Evolutionary conservation across 2,797 vertebrate species (phyloP).

Genomic region (Protonibea diacanthus): DNA sequence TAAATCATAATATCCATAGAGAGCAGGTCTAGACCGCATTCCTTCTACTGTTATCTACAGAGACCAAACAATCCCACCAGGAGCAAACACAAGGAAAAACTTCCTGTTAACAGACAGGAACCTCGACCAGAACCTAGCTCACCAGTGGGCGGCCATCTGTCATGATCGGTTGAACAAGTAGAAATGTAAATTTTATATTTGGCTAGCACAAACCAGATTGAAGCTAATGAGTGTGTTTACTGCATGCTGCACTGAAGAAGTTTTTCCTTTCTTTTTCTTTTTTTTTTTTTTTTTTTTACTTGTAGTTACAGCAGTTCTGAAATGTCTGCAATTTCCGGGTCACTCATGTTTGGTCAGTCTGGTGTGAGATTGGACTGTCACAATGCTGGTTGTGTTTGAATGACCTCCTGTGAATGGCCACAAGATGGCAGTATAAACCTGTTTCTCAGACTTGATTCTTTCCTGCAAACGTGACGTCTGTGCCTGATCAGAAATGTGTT

Average conservation of each 20-base stretch:
- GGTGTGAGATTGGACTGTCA: neutral
- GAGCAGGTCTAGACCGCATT: no score
- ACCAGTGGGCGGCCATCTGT: no score
- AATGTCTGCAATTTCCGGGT: neutral
- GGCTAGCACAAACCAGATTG: neutral
- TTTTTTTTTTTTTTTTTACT: no score
- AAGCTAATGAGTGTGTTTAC: neutral
- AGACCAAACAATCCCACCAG: no score
- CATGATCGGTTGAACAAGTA: neutral
- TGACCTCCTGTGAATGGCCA: conserved; percentile 47
- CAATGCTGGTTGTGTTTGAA: neutral
- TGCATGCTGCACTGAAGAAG: neutral
- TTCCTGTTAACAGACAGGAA: no score
- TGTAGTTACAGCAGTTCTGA: neutral
- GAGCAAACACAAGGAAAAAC: no score
- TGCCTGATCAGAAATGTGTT: neutral
- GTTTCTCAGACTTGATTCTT: neutral
- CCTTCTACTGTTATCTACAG: no score
- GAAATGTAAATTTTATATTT: neutral
- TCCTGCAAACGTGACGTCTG: neutral
- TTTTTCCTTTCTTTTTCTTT: neutral
- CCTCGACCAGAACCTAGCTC: no score
- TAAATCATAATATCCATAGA: no score
- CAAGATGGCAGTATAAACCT: conserved; percentile 72
- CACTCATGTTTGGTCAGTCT: neutral